phyloP scores from a whole-genome alignment of 2,113 vertebrate genomes.

The Epinephelus moara region DNA sequence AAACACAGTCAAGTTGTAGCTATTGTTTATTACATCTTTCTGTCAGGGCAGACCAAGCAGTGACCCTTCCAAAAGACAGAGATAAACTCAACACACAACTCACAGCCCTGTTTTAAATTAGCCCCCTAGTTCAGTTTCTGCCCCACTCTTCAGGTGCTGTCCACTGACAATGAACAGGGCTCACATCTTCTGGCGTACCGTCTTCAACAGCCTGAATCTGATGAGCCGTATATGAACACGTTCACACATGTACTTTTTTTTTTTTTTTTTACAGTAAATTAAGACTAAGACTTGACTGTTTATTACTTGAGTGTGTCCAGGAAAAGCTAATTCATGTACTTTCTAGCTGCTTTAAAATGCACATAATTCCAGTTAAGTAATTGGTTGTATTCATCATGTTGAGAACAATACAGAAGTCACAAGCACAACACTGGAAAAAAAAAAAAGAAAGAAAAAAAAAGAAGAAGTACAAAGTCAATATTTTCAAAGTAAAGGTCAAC shows the following conservation, averaged over 20 bases:
- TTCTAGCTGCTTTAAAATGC: constrained; percentile 63
- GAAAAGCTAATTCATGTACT: constrained; percentile 42
- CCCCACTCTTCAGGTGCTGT: constrained; percentile 9
- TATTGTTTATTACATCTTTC: constrained; percentile 70
- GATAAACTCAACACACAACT: constrained; percentile 18
- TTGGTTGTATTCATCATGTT: constrained; percentile 62
- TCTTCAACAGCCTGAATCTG: constrained; percentile 29
- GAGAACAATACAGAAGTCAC: constrained; percentile 65
- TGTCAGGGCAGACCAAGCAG: constrained; percentile 47
- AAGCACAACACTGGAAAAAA: constrained; percentile 64
- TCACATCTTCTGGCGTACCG: constrained; percentile 9
- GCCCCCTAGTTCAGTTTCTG: constrained; percentile 27
- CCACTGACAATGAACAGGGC: constrained; percentile 37
- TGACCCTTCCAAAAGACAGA: constrained; percentile 46
- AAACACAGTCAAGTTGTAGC: constrained; percentile 28
- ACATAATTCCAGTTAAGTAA: constrained; percentile 78
- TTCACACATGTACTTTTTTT: constrained; percentile 26
- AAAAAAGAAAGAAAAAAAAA: not conserved
- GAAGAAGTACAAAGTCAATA: constrained; percentile 56
- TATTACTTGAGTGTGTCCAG: constrained; percentile 41
- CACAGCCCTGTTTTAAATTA: constrained; percentile 35
- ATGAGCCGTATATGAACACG: constrained; percentile 21
- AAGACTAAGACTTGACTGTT: constrained; percentile 57
- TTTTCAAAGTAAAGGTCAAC: constrained; percentile 64
- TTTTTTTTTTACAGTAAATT: constrained; percentile 60